These are phyloP conservation scores for Parelbella ahira DNA, from an alignment of 2,888 invertebrate genomes.

Conservation along the genomic window DNA sequence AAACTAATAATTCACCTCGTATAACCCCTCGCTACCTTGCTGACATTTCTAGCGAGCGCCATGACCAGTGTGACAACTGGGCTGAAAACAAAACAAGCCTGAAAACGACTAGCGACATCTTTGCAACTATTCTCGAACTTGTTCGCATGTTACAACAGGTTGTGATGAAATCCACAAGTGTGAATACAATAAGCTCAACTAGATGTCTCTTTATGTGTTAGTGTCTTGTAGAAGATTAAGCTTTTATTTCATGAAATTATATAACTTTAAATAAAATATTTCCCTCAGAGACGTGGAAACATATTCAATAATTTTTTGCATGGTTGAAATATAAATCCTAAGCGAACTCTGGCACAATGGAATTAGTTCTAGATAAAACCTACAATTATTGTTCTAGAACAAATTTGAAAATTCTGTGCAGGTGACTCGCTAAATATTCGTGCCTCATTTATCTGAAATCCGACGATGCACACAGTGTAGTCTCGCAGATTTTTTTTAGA, in stretches of 20 bases:
- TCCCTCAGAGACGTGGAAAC: no score
- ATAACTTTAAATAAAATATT: no score
- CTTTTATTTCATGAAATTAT: no score
- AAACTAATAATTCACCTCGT: constrained; percentile 58
- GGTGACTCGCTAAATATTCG: constrained; percentile 1
- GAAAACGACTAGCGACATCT: constrained; percentile 46
- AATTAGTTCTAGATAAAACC: no score
- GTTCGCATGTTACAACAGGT: constrained; percentile 8
- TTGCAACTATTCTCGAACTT: no score
- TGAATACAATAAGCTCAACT: constrained; percentile 7
- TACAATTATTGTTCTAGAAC: constrained; percentile 50
- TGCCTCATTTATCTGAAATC: constrained; percentile 53
- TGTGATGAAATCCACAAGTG: not conserved
- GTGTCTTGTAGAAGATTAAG: no score
- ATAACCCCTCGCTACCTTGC: constrained; percentile 56
- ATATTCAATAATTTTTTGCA: no score
- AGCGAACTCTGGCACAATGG: constrained; percentile 7
- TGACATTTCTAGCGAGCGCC: constrained; percentile 74
- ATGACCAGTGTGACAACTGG: constrained; percentile 67
- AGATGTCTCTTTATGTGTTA: constrained; percentile 26
- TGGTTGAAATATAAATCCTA: not conserved
- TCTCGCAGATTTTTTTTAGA: constrained; percentile 45
- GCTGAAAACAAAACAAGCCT: constrained; percentile 76
- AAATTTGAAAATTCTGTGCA: constrained; percentile 37
- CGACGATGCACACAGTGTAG: constrained; percentile 61